These are phyloP conservation scores for Drosophila subquinaria DNA, from an alignment of 2,888 invertebrate genomes.

Conservation along the genomic window DNA sequence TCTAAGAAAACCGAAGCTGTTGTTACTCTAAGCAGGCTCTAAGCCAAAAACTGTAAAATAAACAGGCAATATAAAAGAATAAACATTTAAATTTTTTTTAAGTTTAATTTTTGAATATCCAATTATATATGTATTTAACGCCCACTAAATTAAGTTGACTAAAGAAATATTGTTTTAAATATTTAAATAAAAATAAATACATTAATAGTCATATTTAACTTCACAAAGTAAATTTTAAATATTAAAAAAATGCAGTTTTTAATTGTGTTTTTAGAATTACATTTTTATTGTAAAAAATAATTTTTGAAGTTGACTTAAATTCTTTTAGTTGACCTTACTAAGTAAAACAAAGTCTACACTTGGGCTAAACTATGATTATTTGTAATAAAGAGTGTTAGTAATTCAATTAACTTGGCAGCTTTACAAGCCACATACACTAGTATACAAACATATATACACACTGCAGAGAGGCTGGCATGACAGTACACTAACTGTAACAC, in stretches of 20 bases:
- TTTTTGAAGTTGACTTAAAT: neutral
- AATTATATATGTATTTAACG: too few relatives aligned
- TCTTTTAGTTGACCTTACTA: neutral
- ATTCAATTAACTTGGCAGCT: slow-evolving; percentile 22
- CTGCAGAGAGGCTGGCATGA: slow-evolving; percentile 32
- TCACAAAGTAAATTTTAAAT: too few relatives aligned
- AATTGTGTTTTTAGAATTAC: too few relatives aligned
- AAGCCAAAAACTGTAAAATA: neutral
- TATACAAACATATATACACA: neutral
- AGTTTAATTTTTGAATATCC: too few relatives aligned
- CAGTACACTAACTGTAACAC: slow-evolving; percentile 56
- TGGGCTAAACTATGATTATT: neutral
- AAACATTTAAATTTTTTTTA: too few relatives aligned
- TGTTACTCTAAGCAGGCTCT: slow-evolving; percentile 8
- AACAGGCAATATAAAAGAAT: neutral
- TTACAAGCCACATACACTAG: slow-evolving; percentile 31
- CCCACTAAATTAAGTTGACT: too few relatives aligned
- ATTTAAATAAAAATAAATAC: too few relatives aligned
- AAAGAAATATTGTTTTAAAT: too few relatives aligned
- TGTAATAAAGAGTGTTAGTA: neutral
- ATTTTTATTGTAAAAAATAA: neutral
- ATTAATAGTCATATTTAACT: too few relatives aligned
- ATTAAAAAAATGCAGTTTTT: too few relatives aligned
- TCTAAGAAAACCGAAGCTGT: neutral
- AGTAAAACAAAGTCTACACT: neutral